Conservation (phyloP, 2,888 invertebrate species). For the Cataglyphis altisquamis region DNA sequence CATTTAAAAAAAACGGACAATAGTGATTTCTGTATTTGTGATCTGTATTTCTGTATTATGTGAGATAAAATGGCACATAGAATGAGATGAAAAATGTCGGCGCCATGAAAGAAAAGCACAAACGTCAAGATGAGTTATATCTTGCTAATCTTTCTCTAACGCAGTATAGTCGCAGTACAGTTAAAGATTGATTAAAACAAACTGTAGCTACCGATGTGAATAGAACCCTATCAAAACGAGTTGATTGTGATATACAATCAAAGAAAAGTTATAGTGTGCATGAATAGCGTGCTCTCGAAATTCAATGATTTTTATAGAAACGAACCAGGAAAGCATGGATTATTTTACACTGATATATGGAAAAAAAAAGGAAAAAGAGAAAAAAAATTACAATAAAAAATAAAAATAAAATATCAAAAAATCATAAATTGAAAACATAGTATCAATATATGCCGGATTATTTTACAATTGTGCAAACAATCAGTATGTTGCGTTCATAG, state of each 20-base stretch:
- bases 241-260: neutral
- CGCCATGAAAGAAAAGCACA: neutral
- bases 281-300: neutral
- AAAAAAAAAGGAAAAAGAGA: neutral
- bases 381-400: neutral
- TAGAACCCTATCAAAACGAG: neutral
- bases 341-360: neutral
- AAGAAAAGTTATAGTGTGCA: neutral
- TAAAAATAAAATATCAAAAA: neutral
- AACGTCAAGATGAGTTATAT: constrained; percentile 6
- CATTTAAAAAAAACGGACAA: neutral
- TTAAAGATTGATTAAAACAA: constrained; percentile 26
- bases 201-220: neutral
- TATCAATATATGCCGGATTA: neutral
- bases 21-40: constrained; percentile 7
- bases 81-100: constrained; percentile 17
- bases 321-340: neutral
- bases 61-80: neutral
- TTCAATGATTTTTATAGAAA: constrained; percentile 3
- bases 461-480: neutral
- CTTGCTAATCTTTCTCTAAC: neutral
- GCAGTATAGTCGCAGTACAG: neutral
- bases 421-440: neutral
- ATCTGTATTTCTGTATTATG: neutral
- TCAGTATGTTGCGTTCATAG: neutral